Percentiles rank a stretch among this genome's conserved stretches.
Evolutionary conservation across 2,888 invertebrate genomes (phyloP).

Genomic region (Ametastegia equiseti): DNA sequence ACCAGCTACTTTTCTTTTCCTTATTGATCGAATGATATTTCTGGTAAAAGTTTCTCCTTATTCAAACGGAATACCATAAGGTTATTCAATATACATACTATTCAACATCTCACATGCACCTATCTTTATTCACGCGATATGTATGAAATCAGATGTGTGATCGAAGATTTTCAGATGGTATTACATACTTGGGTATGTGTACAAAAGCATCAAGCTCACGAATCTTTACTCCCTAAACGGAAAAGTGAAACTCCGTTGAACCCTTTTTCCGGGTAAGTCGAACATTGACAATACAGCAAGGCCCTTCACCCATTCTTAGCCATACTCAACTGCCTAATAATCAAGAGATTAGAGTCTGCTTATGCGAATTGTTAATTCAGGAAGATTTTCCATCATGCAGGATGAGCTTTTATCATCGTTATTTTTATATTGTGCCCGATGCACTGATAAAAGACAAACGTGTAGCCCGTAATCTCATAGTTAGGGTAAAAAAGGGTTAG

Average conservation of each 20-base stretch:
- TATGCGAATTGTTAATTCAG: not conserved
- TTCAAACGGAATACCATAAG: too few relatives aligned
- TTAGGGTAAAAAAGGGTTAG: too few relatives aligned
- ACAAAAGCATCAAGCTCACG: not conserved
- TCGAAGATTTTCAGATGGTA: too few relatives aligned
- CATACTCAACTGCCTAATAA: conserved; percentile 6
- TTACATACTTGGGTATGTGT: not conserved
- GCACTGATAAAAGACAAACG: not conserved
- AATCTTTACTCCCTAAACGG: not conserved
- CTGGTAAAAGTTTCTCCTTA: too few relatives aligned
- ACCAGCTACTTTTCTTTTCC: too few relatives aligned
- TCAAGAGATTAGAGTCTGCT: not conserved
- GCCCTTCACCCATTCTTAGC: not conserved
- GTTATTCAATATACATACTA: not conserved
- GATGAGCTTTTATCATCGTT: too few relatives aligned
- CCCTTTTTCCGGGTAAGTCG: conserved; percentile 9
- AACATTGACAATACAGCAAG: not conserved
- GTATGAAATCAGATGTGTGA: not conserved
- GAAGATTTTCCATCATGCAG: too few relatives aligned
- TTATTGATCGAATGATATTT: too few relatives aligned
- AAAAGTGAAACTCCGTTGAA: not conserved
- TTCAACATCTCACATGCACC: not conserved
- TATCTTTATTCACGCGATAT: not conserved
- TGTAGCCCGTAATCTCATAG: not conserved
- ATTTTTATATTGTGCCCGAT: not conserved